Conservation (phyloP, 2,888 invertebrate species). For the Choreutis nemorana region DNA sequence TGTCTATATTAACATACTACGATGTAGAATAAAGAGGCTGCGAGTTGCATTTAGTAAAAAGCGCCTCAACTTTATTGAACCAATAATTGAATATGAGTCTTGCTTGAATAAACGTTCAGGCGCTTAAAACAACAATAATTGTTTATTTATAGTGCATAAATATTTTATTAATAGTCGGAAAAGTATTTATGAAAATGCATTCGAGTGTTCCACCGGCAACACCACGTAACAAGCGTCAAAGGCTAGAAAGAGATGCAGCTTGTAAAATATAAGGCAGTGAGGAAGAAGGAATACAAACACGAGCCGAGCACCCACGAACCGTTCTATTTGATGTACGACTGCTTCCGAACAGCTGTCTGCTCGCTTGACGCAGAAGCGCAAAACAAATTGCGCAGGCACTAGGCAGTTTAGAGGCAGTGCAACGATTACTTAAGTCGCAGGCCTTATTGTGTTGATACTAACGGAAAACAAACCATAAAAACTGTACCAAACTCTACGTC, state of each 20-base stretch:
- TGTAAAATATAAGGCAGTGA: constrained; percentile 19
- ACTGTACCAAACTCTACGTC: constrained; percentile 33
- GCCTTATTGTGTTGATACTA: constrained; percentile 60
- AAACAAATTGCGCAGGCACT: constrained; percentile 59
- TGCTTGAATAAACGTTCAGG: not conserved
- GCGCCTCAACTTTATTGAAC: no score
- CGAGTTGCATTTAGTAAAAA: not conserved
- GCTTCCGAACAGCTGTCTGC: constrained; percentile 18
- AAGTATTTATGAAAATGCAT: no score
- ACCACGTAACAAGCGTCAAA: constrained; percentile 5
- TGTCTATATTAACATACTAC: no score
- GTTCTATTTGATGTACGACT: constrained; percentile 22
- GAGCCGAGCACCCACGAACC: constrained; percentile 16
- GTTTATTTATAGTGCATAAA: no score
- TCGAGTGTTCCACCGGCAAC: no score
- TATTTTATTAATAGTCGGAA: no score
- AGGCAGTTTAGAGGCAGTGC: no score
- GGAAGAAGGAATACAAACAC: constrained; percentile 31
- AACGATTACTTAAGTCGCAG: constrained; percentile 57
- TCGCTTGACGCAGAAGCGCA: constrained; percentile 62
- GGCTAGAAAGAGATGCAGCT: constrained; percentile 9
- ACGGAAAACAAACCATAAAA: constrained; percentile 31
- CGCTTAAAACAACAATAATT: not conserved
- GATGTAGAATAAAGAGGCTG: no score
- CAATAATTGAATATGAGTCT: no score